Evolutionary conservation across 2,888 invertebrate genomes (phyloP).

Genomic region (Galerucella calmariensis): DNA sequence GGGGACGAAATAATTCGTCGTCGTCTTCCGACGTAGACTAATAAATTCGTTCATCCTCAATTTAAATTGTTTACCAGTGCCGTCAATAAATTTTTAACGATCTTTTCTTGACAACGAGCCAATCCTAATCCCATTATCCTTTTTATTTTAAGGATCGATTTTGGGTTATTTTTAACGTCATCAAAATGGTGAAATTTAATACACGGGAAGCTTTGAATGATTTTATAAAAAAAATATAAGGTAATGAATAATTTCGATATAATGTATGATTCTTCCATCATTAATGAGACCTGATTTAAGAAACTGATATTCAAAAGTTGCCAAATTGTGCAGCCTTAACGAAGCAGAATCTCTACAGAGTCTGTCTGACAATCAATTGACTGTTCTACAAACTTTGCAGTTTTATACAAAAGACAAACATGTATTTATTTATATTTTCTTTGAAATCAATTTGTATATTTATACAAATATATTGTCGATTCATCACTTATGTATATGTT

Average conservation of each 20-base stretch:
- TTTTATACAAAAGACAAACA: too few species aligned
- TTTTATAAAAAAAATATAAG: too few species aligned
- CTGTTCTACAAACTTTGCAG: too few species aligned
- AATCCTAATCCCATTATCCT: neutral
- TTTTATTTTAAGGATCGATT: neutral
- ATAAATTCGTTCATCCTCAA: slow-evolving; percentile 13
- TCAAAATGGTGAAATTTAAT: neutral
- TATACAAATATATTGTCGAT: neutral
- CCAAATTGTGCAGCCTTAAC: too few species aligned
- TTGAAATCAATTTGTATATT: neutral
- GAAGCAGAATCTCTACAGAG: too few species aligned
- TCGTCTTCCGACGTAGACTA: slow-evolving; percentile 2
- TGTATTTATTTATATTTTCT: neutral
- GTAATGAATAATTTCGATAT: too few species aligned
- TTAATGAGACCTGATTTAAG: too few species aligned
- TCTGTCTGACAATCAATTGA: too few species aligned
- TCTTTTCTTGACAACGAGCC: slow-evolving; percentile 5
- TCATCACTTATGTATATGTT: slow-evolving; percentile 5
- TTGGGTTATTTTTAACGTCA: neutral
- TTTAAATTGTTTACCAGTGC: slow-evolving; percentile 14
- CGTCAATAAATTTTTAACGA: slow-evolving; percentile 16
- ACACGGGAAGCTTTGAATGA: neutral
- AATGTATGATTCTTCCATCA: too few species aligned
- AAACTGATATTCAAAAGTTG: too few species aligned
- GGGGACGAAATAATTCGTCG: neutral